Evolutionary conservation across 2,888 invertebrate genomes (phyloP).

Genomic region (Dione juno): DNA sequence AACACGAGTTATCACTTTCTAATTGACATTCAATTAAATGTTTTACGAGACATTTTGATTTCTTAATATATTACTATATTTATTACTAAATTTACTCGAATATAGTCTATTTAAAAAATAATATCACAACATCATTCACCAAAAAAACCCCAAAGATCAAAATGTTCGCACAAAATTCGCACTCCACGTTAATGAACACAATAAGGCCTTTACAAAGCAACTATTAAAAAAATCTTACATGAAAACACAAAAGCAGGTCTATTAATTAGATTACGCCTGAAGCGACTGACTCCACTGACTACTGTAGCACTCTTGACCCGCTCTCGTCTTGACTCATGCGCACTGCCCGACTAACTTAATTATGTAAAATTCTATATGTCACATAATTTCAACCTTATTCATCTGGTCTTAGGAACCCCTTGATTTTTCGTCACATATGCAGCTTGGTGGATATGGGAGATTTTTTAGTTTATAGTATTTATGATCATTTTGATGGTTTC

Average conservation of each 20-base stretch:
- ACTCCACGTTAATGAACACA: slow-evolving; percentile 8
- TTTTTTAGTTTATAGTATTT: neutral
- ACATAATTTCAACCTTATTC: slow-evolving; percentile 19
- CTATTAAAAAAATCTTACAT: slow-evolving; percentile 23
- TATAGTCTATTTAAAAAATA: neutral
- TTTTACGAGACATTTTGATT: too few species aligned
- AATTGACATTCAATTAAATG: too few species aligned
- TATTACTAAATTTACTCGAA: too few species aligned
- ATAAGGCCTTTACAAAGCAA: neutral
- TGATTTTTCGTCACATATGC: neutral
- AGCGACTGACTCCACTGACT: slow-evolving; percentile 47
- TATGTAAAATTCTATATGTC: slow-evolving; percentile 47
- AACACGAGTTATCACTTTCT: too few species aligned
- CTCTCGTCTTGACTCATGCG: slow-evolving; percentile 67
- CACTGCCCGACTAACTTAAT: slow-evolving; percentile 54
- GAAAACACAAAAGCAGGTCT: slow-evolving; percentile 24
- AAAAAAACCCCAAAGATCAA: neutral
- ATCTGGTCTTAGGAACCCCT: slow-evolving; percentile 17
- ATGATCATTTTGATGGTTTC: neutral
- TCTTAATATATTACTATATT: too few species aligned
- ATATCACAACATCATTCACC: neutral
- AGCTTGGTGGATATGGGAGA: neutral
- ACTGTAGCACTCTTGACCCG: slow-evolving; percentile 52
- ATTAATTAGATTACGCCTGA: slow-evolving; percentile 61
- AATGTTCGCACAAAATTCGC: neutral